Base-by-base conservation (phyloP, 2,113 vertebrate species). In the Petroica traversi region DNA sequence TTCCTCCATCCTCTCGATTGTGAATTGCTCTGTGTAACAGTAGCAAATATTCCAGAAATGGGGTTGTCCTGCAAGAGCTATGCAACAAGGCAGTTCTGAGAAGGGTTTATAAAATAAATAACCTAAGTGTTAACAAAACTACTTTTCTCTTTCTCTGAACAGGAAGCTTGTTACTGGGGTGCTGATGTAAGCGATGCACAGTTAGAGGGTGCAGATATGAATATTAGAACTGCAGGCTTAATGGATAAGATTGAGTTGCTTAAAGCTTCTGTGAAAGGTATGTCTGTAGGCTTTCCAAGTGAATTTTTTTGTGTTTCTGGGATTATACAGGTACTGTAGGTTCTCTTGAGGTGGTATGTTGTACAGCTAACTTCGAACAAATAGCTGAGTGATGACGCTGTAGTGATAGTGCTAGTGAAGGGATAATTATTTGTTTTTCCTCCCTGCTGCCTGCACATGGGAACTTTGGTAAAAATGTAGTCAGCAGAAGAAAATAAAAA, bases 181-280 rank as follows among this genome's bases (percentile, higher is more conserved):
- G 91, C 98, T 94, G 99, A 99, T 94, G 97, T 97, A 78, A 98
- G 98, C n/a, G 95, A 98, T 41, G 97, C 96, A 11, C 99, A 99
- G 95, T 85, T 99, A 54, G 94, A 97, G 77, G 98, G 97, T 63
- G 99, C 99, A 38, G 95, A 55, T 93, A 96, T 96, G 69, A 99
- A 99, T 87, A 63, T 99, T 24, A 97, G 84, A 72, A 97, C 98
- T 88, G 98, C 99, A 78, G 96, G 96, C 77, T 82, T 99, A 46
- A 48, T 57, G 63, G 96, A 96, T 74, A 98, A 97, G 80, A 97
- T 99, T 33, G 98, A 98, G 26, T 92, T 99, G 73, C 89, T 99
- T 57, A 98, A 98, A 97, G 98, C 97, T 33, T 99, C 99, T 49
- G 98, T 98, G 43, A 96, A 95, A 96, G 98, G 99, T 99, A 96